Conservation (phyloP, 1,140 invertebrate species). For the Nymphalis io region DNA sequence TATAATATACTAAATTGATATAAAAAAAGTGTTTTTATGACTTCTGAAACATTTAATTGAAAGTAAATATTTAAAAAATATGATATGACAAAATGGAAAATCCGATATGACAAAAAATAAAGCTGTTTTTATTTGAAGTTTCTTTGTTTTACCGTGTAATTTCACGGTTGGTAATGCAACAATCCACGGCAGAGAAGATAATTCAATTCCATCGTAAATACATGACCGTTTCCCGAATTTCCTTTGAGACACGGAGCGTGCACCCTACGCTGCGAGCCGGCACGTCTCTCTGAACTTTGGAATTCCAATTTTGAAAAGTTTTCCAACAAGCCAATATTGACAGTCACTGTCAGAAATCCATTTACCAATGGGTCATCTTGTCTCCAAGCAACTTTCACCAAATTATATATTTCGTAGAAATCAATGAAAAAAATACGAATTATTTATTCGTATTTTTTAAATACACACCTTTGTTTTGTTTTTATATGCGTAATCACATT, state of each 20-base stretch:
- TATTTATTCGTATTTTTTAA: no score
- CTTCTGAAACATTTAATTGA: no score
- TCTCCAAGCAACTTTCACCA: constrained; percentile 30
- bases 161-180: constrained; percentile 53
- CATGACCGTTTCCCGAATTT: constrained; percentile 71
- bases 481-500: no score
- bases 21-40: no score
- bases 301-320: constrained; percentile 81
- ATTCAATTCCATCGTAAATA: constrained; percentile 72
- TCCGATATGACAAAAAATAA: not conserved
- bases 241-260: constrained; percentile 75
- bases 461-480: no score
- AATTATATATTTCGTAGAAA: not conserved
- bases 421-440: not conserved
- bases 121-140: constrained; percentile 9
- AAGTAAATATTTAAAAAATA: no score
- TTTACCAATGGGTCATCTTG: constrained; percentile 52
- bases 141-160: constrained; percentile 45
- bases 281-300: constrained; percentile 74
- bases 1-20: no score
- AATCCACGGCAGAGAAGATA: constrained; percentile 57
- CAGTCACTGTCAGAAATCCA: constrained; percentile 70
- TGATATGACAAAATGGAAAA: no score
- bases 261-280: constrained; percentile 60
- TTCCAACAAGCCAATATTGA: constrained; percentile 75